These are phyloP conservation scores for Agapornis canus DNA, from an alignment of 2,797 vertebrate genomes.

Conservation along the genomic window DNA sequence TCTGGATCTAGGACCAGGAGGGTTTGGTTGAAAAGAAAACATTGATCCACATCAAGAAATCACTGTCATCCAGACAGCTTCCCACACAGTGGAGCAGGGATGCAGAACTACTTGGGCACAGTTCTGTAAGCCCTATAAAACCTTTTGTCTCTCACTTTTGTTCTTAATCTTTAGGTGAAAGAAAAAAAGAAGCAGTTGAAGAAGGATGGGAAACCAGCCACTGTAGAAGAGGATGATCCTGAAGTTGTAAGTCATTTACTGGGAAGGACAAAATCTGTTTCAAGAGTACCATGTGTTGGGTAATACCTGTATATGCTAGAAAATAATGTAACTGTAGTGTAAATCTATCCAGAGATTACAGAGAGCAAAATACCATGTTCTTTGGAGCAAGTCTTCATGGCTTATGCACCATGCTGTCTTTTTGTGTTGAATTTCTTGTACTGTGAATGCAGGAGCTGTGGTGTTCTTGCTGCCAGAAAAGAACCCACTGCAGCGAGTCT, in stretches of 20 bases:
- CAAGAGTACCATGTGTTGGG: not conserved
- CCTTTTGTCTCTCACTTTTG: not conserved
- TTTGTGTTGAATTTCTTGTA: not conserved
- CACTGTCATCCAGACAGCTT: not conserved
- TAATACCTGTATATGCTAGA: not conserved
- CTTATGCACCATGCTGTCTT: not conserved
- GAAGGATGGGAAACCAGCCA: constrained; percentile 90
- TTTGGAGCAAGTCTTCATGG: not conserved
- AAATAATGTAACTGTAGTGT: not conserved
- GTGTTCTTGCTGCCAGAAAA: not conserved
- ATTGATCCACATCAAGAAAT: not conserved
- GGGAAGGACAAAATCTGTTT: not conserved
- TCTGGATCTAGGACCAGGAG: not conserved
- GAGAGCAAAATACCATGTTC: not conserved
- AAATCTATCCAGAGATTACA: not conserved
- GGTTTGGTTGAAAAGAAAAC: not conserved
- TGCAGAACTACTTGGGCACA: not conserved
- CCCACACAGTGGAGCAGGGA: not conserved
- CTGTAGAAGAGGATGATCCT: constrained; percentile 92
- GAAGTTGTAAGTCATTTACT: constrained; percentile 84
- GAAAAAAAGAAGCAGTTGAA: constrained; percentile 97
- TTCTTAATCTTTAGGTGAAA: constrained; percentile 82
- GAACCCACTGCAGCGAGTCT: not conserved
- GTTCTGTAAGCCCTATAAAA: not conserved
- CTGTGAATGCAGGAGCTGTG: not conserved